Percentiles rank a stretch among this genome's conserved stretches.
These are phyloP conservation scores for Malacosoma neustria DNA, from an alignment of 2,888 invertebrate genomes.

Conservation along the genomic window DNA sequence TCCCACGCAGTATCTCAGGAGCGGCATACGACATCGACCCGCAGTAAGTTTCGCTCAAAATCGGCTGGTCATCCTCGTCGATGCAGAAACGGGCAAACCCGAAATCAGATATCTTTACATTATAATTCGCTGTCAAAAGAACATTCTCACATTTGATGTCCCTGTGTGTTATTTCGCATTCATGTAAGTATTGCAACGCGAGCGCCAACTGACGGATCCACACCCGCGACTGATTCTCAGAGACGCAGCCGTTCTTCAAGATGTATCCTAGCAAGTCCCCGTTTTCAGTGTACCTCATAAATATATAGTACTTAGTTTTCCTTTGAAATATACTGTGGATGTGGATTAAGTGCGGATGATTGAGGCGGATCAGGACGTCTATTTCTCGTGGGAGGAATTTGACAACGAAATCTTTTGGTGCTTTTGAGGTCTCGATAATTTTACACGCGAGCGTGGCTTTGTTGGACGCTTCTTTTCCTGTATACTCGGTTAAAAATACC, in stretches of 20 bases:
- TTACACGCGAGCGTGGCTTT: slow-evolving; percentile 79
- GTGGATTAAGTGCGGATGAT: slow-evolving; percentile 87
- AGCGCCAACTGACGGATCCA: slow-evolving; percentile 83
- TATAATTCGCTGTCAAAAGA: slow-evolving; percentile 80
- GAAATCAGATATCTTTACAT: slow-evolving; percentile 88
- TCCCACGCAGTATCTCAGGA: slow-evolving; percentile 87
- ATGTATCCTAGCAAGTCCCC: slow-evolving; percentile 86
- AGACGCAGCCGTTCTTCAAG: slow-evolving; percentile 78
- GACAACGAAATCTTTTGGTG: slow-evolving; percentile 84
- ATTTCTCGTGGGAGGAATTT: slow-evolving; percentile 90
- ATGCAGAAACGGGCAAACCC: slow-evolving; percentile 79
- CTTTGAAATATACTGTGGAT: slow-evolving; percentile 85
- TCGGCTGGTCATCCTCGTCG: slow-evolving; percentile 42
- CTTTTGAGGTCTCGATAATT: slow-evolving; percentile 81
- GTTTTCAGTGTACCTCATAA: slow-evolving; percentile 86
- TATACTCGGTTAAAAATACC: slow-evolving; percentile 59
- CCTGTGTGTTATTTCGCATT: slow-evolving; percentile 82
- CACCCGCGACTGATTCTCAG: slow-evolving; percentile 80
- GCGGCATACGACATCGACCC: slow-evolving; percentile 92
- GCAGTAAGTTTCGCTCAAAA: slow-evolving; percentile 86
- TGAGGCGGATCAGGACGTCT: slow-evolving; percentile 81
- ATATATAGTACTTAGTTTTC: slow-evolving; percentile 82
- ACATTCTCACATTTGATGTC: slow-evolving; percentile 91
- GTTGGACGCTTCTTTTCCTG: slow-evolving; percentile 32
- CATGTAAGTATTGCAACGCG: slow-evolving; percentile 83